Evolutionary conservation across 2,113 vertebrate species (phyloP), one percentile per base, ranked within the genome.

Genomic region (Neofelis nebulosa): DNA sequence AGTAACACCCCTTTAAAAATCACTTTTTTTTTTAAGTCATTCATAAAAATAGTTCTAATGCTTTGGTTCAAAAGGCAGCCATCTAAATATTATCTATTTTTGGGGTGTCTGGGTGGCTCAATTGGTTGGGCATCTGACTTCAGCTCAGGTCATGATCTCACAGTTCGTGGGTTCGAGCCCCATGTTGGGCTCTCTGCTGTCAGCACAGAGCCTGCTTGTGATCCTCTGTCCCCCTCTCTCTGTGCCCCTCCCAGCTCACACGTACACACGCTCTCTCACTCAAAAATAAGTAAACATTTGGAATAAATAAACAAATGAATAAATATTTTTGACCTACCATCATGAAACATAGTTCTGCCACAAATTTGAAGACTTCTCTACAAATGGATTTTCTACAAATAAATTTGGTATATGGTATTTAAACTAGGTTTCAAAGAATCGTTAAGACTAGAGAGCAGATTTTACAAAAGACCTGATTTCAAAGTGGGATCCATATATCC

Each of bases 21-120:
- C 38, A 85, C n/a, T 10, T 93, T 94, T 79, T 91, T 29, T 96
- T 90, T 91, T 61, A 90, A 86, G 91, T 61, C 78, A 63, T 83
- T 91, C 41, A 82, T 73, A 89, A 85, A 94, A 73, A 73, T 87
- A 95, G 85, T 57, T 78, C 41, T 78, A 84, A 87, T 50, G 55
- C 18, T 76, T 76, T 76, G 27, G 63, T 96, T 93, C 83, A 94
- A 97, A 97, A 81, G 68, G 9, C 7, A 97, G 50, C 12, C 76
- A 94, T 92, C 66, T 96, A 96, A 81, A 41, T 48, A 89, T 61
- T 73, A 66, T 61, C 13, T 36, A 45, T 29, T 74, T 94, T 65
- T 81, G 9, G 21, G 21, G 57, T 8, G 7, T 8, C 57, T 61
- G 57, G 57, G 57, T 23, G 57, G 57, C 57, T 61, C 8, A 61